Conservation (phyloP, 2,888 invertebrate genomes). For the Zele albiditarsus region DNA sequence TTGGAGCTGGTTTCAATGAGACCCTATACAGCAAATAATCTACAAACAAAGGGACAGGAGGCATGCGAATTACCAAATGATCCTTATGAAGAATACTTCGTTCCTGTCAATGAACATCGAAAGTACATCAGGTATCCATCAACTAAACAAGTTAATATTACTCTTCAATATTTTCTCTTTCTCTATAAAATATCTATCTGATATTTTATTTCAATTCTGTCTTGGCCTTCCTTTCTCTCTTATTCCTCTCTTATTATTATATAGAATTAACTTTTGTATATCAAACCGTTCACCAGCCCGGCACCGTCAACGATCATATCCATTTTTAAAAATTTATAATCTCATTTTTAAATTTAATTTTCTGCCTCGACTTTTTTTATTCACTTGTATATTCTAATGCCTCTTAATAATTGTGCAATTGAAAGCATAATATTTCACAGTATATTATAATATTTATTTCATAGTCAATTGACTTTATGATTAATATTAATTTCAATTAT, state of each 20-base stretch:
- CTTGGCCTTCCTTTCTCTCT: slow-evolving; percentile 26
- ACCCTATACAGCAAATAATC: slow-evolving; percentile 76
- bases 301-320: background rate
- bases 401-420: background rate
- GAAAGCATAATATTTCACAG: background rate
- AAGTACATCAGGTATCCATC: slow-evolving; percentile 84
- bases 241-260: background rate
- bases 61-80: slow-evolving; percentile 76
- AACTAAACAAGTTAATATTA: background rate
- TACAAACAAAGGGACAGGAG: slow-evolving; percentile 69
- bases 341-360: background rate
- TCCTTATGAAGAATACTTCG: slow-evolving; percentile 88
- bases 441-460: background rate
- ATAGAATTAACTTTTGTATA: slow-evolving; percentile 14
- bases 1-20: slow-evolving; percentile 85
- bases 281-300: slow-evolving; percentile 22
- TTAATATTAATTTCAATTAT: background rate
- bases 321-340: slow-evolving; percentile 10
- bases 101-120: slow-evolving; percentile 88
- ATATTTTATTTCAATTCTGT: slow-evolving; percentile 16
- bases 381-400: background rate
- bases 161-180: slow-evolving; percentile 10
- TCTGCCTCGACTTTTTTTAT: background rate
- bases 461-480: background rate
- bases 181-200: background rate